phyloP scores from a whole-genome alignment of 2,888 invertebrate genomes.

The Rhyacophila evoluta region DNA sequence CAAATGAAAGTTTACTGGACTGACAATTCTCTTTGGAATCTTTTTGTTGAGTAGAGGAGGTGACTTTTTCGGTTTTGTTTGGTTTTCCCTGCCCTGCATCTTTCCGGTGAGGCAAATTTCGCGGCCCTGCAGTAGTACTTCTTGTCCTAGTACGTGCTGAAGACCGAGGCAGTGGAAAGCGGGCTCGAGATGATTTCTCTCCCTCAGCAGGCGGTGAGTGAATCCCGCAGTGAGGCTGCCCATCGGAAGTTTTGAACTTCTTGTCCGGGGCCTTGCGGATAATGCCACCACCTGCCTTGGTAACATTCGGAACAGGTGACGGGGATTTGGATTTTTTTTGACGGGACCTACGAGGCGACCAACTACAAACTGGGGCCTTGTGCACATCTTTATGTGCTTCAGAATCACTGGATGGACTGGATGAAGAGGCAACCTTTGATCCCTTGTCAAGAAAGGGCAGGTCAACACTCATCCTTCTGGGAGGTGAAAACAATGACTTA shows the following conservation, averaged over 20 bases:
- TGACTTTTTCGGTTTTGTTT: slow-evolving; percentile 61
- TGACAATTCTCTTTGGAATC: slow-evolving; percentile 71
- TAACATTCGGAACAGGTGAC: slow-evolving; percentile 38
- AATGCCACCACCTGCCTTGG: slow-evolving; percentile 57
- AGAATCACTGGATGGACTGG: slow-evolving; percentile 74
- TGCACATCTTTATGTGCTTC: slow-evolving; percentile 65
- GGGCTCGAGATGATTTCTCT: slow-evolving; percentile 76
- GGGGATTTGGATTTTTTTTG: slow-evolving; percentile 61
- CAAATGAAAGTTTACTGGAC: slow-evolving; percentile 72
- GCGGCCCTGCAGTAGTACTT: slow-evolving; percentile 74
- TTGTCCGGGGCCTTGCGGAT: slow-evolving; percentile 79
- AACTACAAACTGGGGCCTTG: slow-evolving; percentile 64
- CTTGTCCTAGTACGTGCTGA: slow-evolving; percentile 75
- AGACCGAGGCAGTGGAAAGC: slow-evolving; percentile 61
- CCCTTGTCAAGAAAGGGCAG: slow-evolving; percentile 86
- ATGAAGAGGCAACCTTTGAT: slow-evolving; percentile 76
- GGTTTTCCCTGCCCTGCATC: slow-evolving; percentile 69
- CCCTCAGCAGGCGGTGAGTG: slow-evolving; percentile 80
- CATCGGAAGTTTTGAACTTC: slow-evolving; percentile 88
- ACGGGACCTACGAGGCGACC: slow-evolving; percentile 65
- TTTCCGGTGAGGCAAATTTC: slow-evolving; percentile 75
- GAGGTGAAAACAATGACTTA: slow-evolving; percentile 57
- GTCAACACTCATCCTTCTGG: slow-evolving; percentile 72
- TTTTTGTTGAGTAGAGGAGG: slow-evolving; percentile 61
- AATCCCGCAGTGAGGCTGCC: slow-evolving; percentile 79